A percentile compares a stretch with the other conserved stretches of the same genome.
Conservation (phyloP, 53 echinoderm and acorn worm species). For the Holothuria leucospilota region DNA sequence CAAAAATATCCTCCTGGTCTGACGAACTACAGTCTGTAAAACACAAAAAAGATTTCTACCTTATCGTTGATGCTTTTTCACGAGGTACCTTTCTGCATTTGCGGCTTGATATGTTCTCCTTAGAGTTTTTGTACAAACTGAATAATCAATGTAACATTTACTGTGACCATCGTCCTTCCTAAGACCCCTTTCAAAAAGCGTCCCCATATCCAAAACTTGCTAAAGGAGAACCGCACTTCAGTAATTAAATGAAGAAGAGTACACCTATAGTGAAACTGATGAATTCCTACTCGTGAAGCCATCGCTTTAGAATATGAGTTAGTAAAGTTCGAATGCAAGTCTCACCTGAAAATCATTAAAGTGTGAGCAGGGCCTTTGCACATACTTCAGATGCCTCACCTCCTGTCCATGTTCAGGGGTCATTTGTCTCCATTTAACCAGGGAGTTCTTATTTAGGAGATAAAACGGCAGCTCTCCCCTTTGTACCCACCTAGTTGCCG, state of each 20-base stretch:
- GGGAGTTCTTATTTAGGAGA: too few relatives aligned
- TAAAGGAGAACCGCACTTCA: too few relatives aligned
- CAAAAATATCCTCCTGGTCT: not conserved
- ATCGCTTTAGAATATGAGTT: conserved; percentile 42
- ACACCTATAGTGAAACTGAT: conserved; percentile 67
- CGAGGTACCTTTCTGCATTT: conserved; percentile 38
- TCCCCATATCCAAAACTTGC: conserved; percentile 47
- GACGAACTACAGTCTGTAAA: not conserved
- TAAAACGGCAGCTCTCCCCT: too few relatives aligned
- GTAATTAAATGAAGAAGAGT: not conserved
- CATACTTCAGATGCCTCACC: too few relatives aligned
- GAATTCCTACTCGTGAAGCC: conserved; percentile 67
- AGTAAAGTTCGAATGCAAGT: conserved; percentile 70
- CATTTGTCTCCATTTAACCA: too few relatives aligned
- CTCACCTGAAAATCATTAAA: conserved; percentile 45
- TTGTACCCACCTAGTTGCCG: too few relatives aligned
- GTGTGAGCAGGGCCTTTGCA: conserved; percentile 58
- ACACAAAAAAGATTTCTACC: not conserved
- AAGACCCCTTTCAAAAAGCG: conserved; percentile 59
- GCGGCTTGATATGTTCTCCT: conserved; percentile 57
- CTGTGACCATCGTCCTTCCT: conserved; percentile 62
- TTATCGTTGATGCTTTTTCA: conserved; percentile 55
- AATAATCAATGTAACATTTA: conserved; percentile 45
- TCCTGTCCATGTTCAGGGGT: conserved; percentile 50
- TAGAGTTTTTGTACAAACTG: conserved; percentile 55